Base-by-base conservation (phyloP, 1,140 invertebrate genomes). In the Stenopsyche tienmushanensis region DNA sequence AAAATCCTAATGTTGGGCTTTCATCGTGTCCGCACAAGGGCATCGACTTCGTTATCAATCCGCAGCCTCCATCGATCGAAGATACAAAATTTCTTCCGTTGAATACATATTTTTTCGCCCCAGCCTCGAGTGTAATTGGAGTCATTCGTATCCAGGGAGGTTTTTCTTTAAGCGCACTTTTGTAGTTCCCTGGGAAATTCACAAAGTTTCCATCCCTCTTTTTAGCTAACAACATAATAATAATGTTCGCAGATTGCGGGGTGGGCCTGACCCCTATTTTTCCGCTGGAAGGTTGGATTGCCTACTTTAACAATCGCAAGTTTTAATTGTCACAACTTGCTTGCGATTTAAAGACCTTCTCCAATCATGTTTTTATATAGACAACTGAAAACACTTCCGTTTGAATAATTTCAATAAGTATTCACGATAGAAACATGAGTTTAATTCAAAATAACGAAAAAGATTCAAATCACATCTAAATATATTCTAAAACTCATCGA, bases 291-390 rank as follows among this genome's bases (percentile, higher is more conserved):
- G 54, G 39, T 42, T 42, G n/a, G 54, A 57, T 41, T 41, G 54
- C 34, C 39, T 57, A 41, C 54, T 57, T 57, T 57, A 42, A 57
- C 54, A 57, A 57, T 18, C 54, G 15, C 34, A 57, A 57, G 54
- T 57, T 57, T 57, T 57, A 57, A 57, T 57, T 57, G 54, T 57
- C 54, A 20, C 54, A 57, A 57, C 34, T 57, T 57, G 54, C 42
- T 57, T 57, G 29, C 54, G 21, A 57, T 57, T 34, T 39, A 13
- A 34, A n/a, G n/a, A n/a, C n/a, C n/a, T n/a, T n/a, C n/a, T n/a
- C n/a, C n/a, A n/a, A n/a, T n/a, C n/a, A n/a, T n/a, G n/a, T n/a
- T n/a, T n/a, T n/a, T n/a, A n/a, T n/a, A n/a, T n/a, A n/a, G n/a
- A n/a, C n/a, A n/a, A n/a, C n/a, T n/a, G n/a, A n/a, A n/a, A n/a